A percentile compares a stretch with the other conserved stretches of the same genome.
Conservation (phyloP, 2,113 vertebrate genomes). For the Platichthys stellatus region DNA sequence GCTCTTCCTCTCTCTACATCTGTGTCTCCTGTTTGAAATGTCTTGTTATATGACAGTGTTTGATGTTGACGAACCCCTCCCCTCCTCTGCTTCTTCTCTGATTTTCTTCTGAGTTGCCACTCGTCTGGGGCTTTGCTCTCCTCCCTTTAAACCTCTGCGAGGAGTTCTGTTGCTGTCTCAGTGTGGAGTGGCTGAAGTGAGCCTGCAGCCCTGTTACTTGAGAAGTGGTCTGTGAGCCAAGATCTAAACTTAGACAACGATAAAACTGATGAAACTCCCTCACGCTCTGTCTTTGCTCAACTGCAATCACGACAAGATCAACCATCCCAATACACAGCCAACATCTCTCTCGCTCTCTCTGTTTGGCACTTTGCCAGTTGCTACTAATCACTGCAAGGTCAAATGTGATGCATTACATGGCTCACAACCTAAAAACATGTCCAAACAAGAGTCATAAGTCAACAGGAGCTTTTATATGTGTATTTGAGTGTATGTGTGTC, state of each 20-base stretch:
- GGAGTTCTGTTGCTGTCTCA: conserved; percentile 50
- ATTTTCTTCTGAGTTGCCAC: conserved; percentile 25
- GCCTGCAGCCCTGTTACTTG: conserved; percentile 78
- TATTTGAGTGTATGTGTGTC: background rate
- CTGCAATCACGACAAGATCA: conserved; percentile 44
- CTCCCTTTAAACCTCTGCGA: conserved; percentile 41
- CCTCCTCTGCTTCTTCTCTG: conserved; percentile 22
- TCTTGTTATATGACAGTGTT: conserved; percentile 10
- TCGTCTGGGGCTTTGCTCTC: conserved; percentile 20
- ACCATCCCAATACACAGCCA: background rate
- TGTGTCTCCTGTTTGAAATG: conserved; percentile 33
- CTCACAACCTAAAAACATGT: conserved; percentile 20
- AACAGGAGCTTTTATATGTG: background rate
- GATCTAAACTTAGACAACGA: conserved; percentile 84
- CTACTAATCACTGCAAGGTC: conserved; percentile 34
- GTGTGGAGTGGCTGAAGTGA: conserved; percentile 52
- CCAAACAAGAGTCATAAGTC: conserved; percentile 3
- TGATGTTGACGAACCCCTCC: background rate
- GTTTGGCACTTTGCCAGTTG: background rate
- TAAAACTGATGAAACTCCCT: conserved; percentile 77
- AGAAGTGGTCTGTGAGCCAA: conserved; percentile 76
- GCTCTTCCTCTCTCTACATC: conserved; percentile 6
- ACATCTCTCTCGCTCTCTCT: background rate
- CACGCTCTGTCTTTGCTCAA: conserved; percentile 44
- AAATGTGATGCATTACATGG: conserved; percentile 32